Base-by-base conservation (phyloP, 2,797 vertebrate genomes). In the Aratinga solstitialis region DNA sequence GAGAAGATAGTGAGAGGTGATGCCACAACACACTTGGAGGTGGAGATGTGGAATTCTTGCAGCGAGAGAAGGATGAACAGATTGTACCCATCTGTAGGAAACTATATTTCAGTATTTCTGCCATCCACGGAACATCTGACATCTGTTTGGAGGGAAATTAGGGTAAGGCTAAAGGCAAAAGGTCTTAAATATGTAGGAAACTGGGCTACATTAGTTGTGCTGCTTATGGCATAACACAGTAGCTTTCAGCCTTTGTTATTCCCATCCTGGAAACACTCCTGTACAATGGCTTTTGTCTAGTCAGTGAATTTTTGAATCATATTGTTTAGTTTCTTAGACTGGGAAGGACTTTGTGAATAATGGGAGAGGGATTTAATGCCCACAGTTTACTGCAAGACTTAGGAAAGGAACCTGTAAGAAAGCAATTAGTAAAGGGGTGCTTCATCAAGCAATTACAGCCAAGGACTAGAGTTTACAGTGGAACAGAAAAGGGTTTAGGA, bases 71-170 rank as follows among this genome's bases (percentile, higher is more conserved):
- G 29, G 62, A 83, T 36, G 48, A 90, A 91, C 83, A 94, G 65
- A 83, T 59, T 89, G 82, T 66, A 71, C 65, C 32, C 75, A 77
- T 83, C 82, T 93, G 82, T 79, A 80, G 75, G 51, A 93, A 85
- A 77, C 56, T 2, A 0, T 73, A 54, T 77, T 79, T 85, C 82
- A 93, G 42, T 20, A 40, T 91, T 84, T 91, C 72, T 94, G 36
- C 68, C 80, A 48, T 66, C 85, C 79, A 83, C 59, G 56, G 50
- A 87, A 90, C 38, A 69, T 76, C 63, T 94, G 54, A 68, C 78
- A 69, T 87, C 47, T 62, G 42, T 74, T 87, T 73, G 59, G 50
- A 91, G 48, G 34, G 47, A 91, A 75, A 50, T 40, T 45, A 61
- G 29, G 36, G 22, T 84, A 81, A 11, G 22, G 21, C 32, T 91